These are phyloP conservation scores for Gallinago undulata DNA, from an alignment of 2,113 vertebrate species.

Conservation along the genomic window DNA sequence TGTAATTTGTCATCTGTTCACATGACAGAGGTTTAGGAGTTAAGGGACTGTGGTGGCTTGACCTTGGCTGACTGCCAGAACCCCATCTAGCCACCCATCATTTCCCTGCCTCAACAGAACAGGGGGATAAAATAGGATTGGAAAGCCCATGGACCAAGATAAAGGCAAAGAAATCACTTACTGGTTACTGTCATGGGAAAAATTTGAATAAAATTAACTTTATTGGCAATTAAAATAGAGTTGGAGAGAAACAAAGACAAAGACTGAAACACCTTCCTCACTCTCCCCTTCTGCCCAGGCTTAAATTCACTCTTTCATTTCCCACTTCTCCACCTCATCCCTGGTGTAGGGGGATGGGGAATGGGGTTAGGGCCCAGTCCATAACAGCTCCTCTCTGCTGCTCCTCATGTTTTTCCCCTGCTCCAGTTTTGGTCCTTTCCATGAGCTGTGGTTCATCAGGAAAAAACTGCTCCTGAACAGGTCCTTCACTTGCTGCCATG, in stretches of 20 bases:
- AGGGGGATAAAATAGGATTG: background rate
- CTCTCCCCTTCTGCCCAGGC: background rate
- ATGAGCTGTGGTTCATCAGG: background rate
- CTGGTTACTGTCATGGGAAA: background rate
- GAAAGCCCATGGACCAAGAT: background rate
- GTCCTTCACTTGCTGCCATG: background rate
- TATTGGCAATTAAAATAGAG: background rate
- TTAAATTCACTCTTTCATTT: background rate
- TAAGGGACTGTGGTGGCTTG: background rate
- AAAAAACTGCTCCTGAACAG: background rate
- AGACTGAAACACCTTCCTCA: fast-evolving
- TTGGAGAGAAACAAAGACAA: background rate
- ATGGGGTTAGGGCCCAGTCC: background rate
- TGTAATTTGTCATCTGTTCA: background rate
- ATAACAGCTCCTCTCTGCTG: background rate
- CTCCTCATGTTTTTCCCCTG: background rate
- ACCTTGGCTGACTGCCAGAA: background rate
- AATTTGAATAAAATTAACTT: background rate
- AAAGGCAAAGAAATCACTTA: background rate
- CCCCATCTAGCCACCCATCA: fast-evolving
- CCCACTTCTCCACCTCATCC: background rate
- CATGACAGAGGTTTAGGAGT: background rate
- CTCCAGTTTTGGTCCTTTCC: background rate
- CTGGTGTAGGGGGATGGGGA: background rate
- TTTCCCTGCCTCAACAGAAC: background rate